These are phyloP conservation scores for Gallinago media DNA, from an alignment of 2,113 vertebrate genomes.

Conservation along the genomic window DNA sequence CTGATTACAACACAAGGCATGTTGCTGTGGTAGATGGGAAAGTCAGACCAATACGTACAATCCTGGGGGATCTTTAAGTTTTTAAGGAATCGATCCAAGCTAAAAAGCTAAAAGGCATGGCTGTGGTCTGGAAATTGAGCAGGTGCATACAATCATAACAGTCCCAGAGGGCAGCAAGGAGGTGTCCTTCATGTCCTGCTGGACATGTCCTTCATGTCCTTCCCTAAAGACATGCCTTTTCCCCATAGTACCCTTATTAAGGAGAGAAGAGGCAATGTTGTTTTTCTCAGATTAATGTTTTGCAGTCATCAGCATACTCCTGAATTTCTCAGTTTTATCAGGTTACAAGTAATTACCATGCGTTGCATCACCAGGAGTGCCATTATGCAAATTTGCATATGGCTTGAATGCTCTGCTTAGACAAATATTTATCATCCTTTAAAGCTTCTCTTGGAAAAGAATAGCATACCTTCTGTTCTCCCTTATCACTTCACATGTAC, in stretches of 20 bases:
- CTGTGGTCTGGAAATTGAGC: background rate
- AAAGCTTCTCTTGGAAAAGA: conserved; percentile 60
- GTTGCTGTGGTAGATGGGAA: background rate
- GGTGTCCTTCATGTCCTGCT: background rate
- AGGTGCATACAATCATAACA: background rate
- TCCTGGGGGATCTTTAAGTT: background rate
- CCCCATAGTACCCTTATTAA: background rate
- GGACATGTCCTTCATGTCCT: background rate
- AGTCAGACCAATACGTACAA: background rate
- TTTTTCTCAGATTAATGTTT: conserved; percentile 3
- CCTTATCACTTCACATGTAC: background rate
- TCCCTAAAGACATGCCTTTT: background rate
- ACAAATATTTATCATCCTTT: conserved; percentile 79
- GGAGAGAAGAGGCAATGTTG: background rate
- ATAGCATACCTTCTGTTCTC: conserved; percentile 55
- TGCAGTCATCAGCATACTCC: background rate
- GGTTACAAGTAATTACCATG: conserved; percentile 61
- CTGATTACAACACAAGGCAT: background rate
- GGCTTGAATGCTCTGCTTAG: conserved; percentile 67
- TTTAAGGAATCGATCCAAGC: background rate
- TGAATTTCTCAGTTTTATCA: conserved; percentile 52
- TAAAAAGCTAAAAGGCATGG: background rate
- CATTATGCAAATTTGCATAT: conserved; percentile 75
- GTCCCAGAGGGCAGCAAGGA: background rate
- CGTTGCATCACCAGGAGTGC: conserved; percentile 62